phyloP scores from a whole-genome alignment of 2,113 vertebrate species.

The Stigmatopora nigra region DNA sequence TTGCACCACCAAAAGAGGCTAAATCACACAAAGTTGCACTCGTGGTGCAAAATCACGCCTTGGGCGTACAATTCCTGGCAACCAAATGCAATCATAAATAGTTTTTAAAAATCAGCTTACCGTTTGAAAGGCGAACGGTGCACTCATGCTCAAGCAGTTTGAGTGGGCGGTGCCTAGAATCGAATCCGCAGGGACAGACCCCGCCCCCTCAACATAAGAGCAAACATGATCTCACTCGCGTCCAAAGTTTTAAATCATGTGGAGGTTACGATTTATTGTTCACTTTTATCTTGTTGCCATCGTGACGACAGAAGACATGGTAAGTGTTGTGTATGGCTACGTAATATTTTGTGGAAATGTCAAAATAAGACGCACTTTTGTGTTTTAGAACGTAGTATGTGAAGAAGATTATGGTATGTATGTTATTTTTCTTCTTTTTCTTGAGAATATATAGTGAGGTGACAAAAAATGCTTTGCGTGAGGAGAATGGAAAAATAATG shows the following conservation, averaged over 20 bases:
- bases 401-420: neutral
- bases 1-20: neutral
- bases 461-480: neutral
- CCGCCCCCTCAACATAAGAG: neutral
- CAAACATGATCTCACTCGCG: no score
- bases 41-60: neutral
- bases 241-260: constrained; percentile 13
- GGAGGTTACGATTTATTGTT: neutral
- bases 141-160: neutral
- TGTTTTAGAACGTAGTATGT: constrained; percentile 24
- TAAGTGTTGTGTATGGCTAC: constrained; percentile 24
- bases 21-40: neutral
- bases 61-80: neutral
- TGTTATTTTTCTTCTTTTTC: neutral
- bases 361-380: neutral
- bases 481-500: no score
- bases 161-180: neutral
- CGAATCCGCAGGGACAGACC: neutral
- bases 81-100: neutral
- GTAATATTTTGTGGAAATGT: neutral
- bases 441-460: neutral
- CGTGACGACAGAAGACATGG: constrained; percentile 24
- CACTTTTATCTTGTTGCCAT: neutral
- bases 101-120: neutral
- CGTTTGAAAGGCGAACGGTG: neutral